These are phyloP conservation scores for Oryzaephilus surinamensis DNA, from an alignment of 1,140 invertebrate species.

Conservation along the genomic window DNA sequence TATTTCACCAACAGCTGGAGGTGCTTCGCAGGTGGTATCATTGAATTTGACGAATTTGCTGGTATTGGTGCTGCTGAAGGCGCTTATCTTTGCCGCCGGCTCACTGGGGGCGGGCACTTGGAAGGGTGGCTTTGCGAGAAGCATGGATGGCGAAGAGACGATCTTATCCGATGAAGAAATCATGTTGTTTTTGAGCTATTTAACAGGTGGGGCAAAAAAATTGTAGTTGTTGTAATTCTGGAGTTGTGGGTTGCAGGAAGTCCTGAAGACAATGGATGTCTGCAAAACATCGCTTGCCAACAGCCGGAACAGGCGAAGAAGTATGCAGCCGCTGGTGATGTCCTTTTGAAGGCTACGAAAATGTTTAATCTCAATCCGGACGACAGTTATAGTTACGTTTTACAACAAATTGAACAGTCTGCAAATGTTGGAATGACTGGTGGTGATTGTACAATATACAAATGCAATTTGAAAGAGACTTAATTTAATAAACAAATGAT, in stretches of 20 bases:
- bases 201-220: slow-evolving; percentile 22
- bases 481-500: too few species aligned
- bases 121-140: slow-evolving; percentile 46
- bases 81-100: slow-evolving; percentile 67
- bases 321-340: slow-evolving; percentile 63
- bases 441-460: slow-evolving; percentile 26
- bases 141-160: slow-evolving; percentile 37
- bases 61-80: slow-evolving; percentile 68
- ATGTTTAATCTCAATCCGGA: slow-evolving; percentile 37
- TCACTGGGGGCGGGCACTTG: slow-evolving; percentile 57
- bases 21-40: slow-evolving; percentile 59
- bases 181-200: slow-evolving; percentile 28
- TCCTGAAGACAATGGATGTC: slow-evolving; percentile 54
- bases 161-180: slow-evolving; percentile 29
- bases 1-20: slow-evolving; percentile 17
- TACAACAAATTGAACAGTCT: slow-evolving; percentile 28
- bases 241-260: slow-evolving; percentile 36
- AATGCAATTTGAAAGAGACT: slow-evolving; percentile 14
- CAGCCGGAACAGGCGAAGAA: slow-evolving; percentile 58
- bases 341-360: slow-evolving; percentile 58
- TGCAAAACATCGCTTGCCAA: slow-evolving; percentile 64
- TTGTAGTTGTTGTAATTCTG: not conserved
- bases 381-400: slow-evolving; percentile 21
- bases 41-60: slow-evolving; percentile 72
- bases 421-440: slow-evolving; percentile 22